Evolutionary conservation across 2,797 vertebrate species (phyloP), one percentile per base, ranked within the genome.

Genomic region (Hemibagrus guttatus): DNA sequence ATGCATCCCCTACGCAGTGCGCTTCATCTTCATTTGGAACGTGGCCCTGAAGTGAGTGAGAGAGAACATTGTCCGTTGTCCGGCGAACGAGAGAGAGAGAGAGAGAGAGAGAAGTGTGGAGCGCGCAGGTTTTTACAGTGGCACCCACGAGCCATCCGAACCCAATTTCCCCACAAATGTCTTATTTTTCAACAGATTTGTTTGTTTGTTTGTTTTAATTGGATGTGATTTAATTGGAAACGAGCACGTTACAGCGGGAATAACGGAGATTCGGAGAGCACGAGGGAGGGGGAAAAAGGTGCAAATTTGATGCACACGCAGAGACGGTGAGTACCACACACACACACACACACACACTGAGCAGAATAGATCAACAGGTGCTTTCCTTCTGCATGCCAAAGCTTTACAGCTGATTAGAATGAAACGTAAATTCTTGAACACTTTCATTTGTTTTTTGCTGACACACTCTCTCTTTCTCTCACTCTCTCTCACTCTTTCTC

Each of bases 11-110:
- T 71, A 68, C 17, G 17, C 31, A 31, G 46, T 83, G 42, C 81
- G 35, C n/a, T 31, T 14, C 2, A 16, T 56, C 28, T 54, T 2
- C 46, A 54, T 85, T 85, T 66, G 74, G 84, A 21, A 78, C 74
- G 58, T 17, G 42, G 16, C 46, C 46, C 14, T 56, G 28, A 52
- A 61, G 71, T 49, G 58, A 59, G 49, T 6, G 72, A 52, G 84
- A 28, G 72, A 52, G 84, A 28, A 61, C 83, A 84, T 84, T 84
- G 83, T 84, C 69, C 56, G 54, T 84, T 84, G 83, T 84, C 69
- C 56, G 54, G 35, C 46, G 46, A n/a, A n/a, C n/a, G n/a, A 26
- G n/a, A 28, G 54, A 23, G 26, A 19, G 81, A 83, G n/a, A 31
- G 80, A 23, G 61, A 14, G 23, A 42, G 56, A 12, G 35, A 11